Evolutionary conservation across 2,113 vertebrate species (phyloP).

Genomic region (Origma solitaria): DNA sequence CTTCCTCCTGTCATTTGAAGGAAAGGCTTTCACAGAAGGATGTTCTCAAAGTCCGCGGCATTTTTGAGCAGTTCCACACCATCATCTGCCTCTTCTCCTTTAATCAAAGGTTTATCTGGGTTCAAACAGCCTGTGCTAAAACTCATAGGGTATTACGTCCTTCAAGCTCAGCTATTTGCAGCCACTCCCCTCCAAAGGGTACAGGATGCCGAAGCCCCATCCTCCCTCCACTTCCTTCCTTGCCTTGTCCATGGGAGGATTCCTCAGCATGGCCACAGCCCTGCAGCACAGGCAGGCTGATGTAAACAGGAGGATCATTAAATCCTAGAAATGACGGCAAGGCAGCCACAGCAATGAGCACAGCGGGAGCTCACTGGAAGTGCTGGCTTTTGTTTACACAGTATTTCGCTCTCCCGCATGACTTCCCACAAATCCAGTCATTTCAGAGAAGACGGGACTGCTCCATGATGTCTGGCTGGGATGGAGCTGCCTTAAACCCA

Average conservation of each 20-base stretch:
- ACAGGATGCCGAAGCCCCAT: slow-evolving; percentile 77
- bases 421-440: not conserved
- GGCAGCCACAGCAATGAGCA: not conserved
- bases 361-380: not conserved
- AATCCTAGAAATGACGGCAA: slow-evolving; percentile 15
- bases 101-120: slow-evolving; percentile 19
- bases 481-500: not conserved
- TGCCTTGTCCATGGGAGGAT: slow-evolving; percentile 70
- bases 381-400: not conserved
- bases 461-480: not conserved
- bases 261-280: slow-evolving; percentile 23
- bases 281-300: not conserved
- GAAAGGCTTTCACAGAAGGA: not conserved
- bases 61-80: not conserved
- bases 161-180: slow-evolving; percentile 16
- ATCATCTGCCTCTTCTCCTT: not conserved
- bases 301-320: slow-evolving; percentile 9
- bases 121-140: slow-evolving; percentile 24
- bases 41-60: not conserved
- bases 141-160: slow-evolving; percentile 14
- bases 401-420: not conserved
- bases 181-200: slow-evolving; percentile 66
- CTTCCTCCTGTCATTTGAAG: not conserved
- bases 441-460: not conserved
- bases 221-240: slow-evolving; percentile 82